A percentile compares a stretch with the other conserved stretches of the same genome.
Conservation (phyloP, 2,113 vertebrate species). For the Ophthalmolycus amberensis region DNA sequence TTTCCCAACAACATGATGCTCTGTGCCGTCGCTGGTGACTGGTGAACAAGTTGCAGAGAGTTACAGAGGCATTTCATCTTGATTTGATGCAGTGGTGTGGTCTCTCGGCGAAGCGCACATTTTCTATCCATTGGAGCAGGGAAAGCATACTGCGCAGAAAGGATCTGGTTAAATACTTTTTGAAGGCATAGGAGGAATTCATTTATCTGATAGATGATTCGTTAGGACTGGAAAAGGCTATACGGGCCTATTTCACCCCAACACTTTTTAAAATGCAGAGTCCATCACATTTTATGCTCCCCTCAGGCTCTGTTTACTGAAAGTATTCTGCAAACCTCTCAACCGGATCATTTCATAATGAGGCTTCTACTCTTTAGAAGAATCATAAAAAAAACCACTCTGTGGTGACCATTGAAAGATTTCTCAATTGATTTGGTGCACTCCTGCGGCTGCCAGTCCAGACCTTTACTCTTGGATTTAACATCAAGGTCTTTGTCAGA, state of each 20-base stretch:
- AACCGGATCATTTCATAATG: constrained; percentile 37
- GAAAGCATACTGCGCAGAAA: constrained; percentile 40
- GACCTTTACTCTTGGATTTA: constrained; percentile 35
- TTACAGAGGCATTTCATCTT: constrained; percentile 39
- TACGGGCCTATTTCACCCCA: constrained; percentile 20
- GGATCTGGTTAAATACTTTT: constrained; percentile 19
- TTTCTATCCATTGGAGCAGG: constrained; percentile 24
- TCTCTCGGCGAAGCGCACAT: constrained; percentile 32
- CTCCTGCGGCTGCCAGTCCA: constrained; percentile 14
- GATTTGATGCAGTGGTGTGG: constrained; percentile 47
- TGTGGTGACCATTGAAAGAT: constrained; percentile 31
- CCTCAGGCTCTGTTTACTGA: constrained; percentile 26
- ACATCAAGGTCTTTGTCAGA: constrained; percentile 47
- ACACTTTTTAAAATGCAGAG: constrained; percentile 47
- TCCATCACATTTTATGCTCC: constrained; percentile 40
- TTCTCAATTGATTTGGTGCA: constrained; percentile 50
- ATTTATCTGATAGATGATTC: constrained; percentile 58
- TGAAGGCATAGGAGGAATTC: constrained; percentile 3
- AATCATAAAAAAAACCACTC: constrained; percentile 22
- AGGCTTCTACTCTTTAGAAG: constrained; percentile 8
- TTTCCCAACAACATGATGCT: constrained; percentile 25
- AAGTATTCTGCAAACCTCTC: constrained; percentile 32
- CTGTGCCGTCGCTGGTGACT: constrained; percentile 38
- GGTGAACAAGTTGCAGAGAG: constrained; percentile 32
- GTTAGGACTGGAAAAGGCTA: constrained; percentile 33